These are phyloP conservation scores for Amniataba percoides DNA, from an alignment of 2,797 vertebrate species.

Conservation along the genomic window DNA sequence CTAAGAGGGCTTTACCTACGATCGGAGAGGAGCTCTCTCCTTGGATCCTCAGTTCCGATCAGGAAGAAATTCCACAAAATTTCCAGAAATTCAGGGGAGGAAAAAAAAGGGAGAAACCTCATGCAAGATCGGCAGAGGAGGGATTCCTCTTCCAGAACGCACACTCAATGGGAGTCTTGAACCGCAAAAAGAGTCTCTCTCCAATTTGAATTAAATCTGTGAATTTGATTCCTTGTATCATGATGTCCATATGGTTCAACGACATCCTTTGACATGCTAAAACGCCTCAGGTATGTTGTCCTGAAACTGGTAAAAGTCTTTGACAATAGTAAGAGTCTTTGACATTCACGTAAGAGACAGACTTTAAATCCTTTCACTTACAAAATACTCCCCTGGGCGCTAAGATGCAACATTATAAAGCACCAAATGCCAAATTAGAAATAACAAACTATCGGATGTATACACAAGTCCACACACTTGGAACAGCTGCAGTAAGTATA, in stretches of 20 bases:
- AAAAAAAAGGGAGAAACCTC: not conserved
- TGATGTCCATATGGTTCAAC: not conserved
- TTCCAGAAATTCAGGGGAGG: not conserved
- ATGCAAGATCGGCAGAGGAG: not conserved
- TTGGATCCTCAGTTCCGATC: not conserved
- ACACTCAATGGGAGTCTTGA: not conserved
- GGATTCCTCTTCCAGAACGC: not conserved
- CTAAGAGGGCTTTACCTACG: slow-evolving; percentile 3
- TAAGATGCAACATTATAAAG: not conserved
- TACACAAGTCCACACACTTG: not conserved
- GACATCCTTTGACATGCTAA: not conserved
- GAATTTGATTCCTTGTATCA: slow-evolving; percentile 3
- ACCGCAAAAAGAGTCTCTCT: not conserved
- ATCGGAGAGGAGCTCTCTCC: slow-evolving; percentile 2
- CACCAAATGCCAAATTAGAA: not conserved
- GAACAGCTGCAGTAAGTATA: slow-evolving; percentile 22
- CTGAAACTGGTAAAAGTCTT: slow-evolving; percentile 8
- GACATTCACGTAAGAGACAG: not conserved
- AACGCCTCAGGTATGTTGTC: slow-evolving; percentile 7
- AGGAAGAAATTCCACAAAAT: not conserved
- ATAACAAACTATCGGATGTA: slow-evolving; percentile 10
- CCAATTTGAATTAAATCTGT: slow-evolving; percentile 11
- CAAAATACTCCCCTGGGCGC: not conserved
- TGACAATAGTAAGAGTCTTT: slow-evolving; percentile 6
- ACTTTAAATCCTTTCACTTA: slow-evolving; percentile 12